phyloP scores from a whole-genome alignment of 2,113 vertebrate species.

The Bos indicus region DNA sequence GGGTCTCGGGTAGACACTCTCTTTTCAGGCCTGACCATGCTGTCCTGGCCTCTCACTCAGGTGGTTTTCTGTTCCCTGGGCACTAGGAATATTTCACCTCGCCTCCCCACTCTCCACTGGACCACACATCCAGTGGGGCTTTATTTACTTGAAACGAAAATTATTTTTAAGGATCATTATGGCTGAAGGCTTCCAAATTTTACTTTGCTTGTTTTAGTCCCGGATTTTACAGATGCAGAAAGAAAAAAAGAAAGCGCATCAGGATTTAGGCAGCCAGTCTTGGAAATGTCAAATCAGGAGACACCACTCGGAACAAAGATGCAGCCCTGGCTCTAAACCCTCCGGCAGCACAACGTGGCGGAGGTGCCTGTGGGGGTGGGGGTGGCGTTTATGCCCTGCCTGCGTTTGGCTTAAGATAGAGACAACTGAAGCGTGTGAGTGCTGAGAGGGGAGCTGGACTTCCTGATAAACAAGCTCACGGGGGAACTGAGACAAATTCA shows the following conservation, averaged over 20 bases:
- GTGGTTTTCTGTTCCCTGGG: background rate
- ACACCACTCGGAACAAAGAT: background rate
- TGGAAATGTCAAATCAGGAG: background rate
- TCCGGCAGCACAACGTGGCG: rapidly evolving
- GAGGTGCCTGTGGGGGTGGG: rapidly evolving
- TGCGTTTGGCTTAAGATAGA: background rate
- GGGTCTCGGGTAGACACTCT: rapidly evolving
- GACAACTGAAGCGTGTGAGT: rapidly evolving
- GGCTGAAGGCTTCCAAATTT: background rate
- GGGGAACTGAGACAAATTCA: rapidly evolving
- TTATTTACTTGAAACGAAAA: background rate
- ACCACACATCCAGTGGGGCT: background rate
- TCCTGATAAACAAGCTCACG: rapidly evolving
- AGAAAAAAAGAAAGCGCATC: background rate
- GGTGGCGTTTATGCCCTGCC: background rate
- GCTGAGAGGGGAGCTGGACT: rapidly evolving
- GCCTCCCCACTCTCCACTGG: background rate
- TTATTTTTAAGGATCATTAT: background rate
- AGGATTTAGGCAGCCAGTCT: background rate
- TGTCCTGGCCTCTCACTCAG: background rate
- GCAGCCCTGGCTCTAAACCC: rapidly evolving
- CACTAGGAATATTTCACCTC: background rate
- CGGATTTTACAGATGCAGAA: background rate
- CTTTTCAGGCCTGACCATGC: background rate
- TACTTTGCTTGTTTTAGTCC: background rate